Conservation (phyloP, 2,797 vertebrate genomes). For the Cephalopachus bancanus region DNA sequence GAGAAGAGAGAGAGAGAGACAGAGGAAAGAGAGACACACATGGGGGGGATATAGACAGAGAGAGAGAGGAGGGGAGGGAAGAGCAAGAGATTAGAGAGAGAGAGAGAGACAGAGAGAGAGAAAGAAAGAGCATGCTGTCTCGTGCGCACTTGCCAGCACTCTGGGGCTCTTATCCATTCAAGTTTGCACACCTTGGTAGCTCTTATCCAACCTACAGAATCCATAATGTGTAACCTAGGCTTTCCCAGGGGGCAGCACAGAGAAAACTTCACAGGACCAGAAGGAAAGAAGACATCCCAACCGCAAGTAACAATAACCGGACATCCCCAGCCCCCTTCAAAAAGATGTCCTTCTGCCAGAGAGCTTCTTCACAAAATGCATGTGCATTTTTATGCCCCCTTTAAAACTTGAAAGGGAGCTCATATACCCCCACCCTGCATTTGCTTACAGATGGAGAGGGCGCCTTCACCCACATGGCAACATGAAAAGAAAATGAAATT, state of each 20-base stretch:
- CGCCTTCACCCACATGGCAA: conserved; percentile 82
- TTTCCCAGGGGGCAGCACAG: neutral
- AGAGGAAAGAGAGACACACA: neutral
- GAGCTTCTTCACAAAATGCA: conserved; percentile 65
- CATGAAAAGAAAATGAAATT: conserved; percentile 88
- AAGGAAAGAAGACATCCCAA: neutral
- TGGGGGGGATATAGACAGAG: too few species aligned
- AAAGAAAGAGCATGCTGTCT: neutral
- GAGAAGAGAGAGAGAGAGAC: too few species aligned
- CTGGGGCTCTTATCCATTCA: neutral
- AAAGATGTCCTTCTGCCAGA: conserved; percentile 52
- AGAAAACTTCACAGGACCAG: conserved; percentile 42
- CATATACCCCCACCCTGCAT: conserved; percentile 25
- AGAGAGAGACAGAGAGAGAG: too few species aligned
- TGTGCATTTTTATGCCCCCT: conserved; percentile 81
- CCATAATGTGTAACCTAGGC: neutral
- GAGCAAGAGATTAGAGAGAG: neutral
- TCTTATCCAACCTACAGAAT: neutral
- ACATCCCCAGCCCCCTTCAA: conserved; percentile 1
- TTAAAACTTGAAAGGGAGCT: conserved; percentile 83
- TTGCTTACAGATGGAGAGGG: conserved; percentile 71
- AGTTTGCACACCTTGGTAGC: neutral
- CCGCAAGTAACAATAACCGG: conserved; percentile 28
- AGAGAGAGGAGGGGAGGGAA: too few species aligned
- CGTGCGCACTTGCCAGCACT: neutral